A percentile compares a stretch with the other conserved stretches of the same genome.
phyloP scores from a whole-genome alignment of 2,113 vertebrate genomes.

The Amphiprion percula region DNA sequence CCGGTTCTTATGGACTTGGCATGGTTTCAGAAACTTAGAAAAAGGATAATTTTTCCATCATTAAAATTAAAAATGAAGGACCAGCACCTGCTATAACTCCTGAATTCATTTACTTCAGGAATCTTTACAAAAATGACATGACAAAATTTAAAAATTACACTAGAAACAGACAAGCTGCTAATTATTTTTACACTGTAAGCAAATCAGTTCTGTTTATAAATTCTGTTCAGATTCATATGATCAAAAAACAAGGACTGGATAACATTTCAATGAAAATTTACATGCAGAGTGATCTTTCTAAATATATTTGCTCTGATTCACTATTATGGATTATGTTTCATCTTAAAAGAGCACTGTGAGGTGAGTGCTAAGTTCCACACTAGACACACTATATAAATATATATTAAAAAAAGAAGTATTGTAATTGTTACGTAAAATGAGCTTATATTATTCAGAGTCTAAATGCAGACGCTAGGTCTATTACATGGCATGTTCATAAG shows the following conservation, averaged over 20 bases:
- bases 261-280: not conserved
- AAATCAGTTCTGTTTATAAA: not conserved
- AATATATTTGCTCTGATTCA: not conserved
- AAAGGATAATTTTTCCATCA: not conserved
- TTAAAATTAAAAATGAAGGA: constrained; percentile 7
- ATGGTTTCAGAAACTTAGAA: constrained; percentile 1
- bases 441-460: not conserved
- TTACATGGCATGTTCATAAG: not conserved
- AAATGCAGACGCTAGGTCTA: not conserved
- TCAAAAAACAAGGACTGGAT: not conserved
- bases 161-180: too few relatives aligned
- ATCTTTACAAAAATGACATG: too few relatives aligned
- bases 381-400: too few relatives aligned
- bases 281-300: not conserved
- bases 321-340: too few relatives aligned
- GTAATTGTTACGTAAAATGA: not conserved
- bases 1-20: constrained; percentile 9
- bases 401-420: not conserved
- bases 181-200: too few relatives aligned
- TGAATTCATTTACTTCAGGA: not conserved
- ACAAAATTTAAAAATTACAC: too few relatives aligned
- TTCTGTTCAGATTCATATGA: not conserved
- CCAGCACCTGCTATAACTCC: not conserved
- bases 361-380: too few relatives aligned
- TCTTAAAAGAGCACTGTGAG: too few relatives aligned